phyloP scores from a whole-genome alignment of 2,888 invertebrate genomes.

The Synergus itoensis region DNA sequence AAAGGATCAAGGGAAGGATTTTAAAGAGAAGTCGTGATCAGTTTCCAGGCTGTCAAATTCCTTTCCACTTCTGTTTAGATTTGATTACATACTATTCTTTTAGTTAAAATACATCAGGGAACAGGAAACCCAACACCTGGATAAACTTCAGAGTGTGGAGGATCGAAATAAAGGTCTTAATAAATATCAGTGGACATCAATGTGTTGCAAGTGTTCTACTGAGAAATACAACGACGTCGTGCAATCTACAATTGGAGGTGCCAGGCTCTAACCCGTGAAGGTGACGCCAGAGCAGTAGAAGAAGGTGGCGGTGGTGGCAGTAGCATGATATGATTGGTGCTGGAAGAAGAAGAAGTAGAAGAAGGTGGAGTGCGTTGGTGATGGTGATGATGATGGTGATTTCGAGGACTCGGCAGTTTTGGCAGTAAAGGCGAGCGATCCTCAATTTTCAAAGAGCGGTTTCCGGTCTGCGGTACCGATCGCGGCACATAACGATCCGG shows the following conservation, averaged over 20 bases:
- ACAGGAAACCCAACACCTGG: background rate
- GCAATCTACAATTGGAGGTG: conserved; percentile 66
- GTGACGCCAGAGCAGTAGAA: conserved; percentile 63
- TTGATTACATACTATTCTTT: too few relatives aligned
- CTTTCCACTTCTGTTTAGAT: too few relatives aligned
- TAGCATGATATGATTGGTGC: conserved; percentile 75
- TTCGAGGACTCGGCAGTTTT: conserved; percentile 57
- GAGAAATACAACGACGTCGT: conserved; percentile 58
- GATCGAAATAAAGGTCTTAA: background rate
- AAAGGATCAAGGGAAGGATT: too few relatives aligned
- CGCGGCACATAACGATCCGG: conserved; percentile 65
- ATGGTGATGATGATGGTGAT: conserved; percentile 59
- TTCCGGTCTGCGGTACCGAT: conserved; percentile 56
- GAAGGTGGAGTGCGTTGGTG: conserved; percentile 67
- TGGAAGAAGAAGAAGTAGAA: conserved; percentile 73
- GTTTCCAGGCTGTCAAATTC: too few relatives aligned
- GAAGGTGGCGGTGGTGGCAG: conserved; percentile 67
- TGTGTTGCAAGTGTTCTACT: background rate
- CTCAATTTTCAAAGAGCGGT: conserved; percentile 49
- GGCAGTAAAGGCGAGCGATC: conserved; percentile 57
- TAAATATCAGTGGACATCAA: background rate
- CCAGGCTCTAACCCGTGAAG: conserved; percentile 73
- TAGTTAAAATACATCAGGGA: too few relatives aligned
- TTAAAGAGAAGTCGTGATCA: too few relatives aligned
- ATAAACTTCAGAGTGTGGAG: background rate